Evolutionary conservation across 2,888 invertebrate genomes (phyloP).

Genomic region (Cylloceria caligata): DNA sequence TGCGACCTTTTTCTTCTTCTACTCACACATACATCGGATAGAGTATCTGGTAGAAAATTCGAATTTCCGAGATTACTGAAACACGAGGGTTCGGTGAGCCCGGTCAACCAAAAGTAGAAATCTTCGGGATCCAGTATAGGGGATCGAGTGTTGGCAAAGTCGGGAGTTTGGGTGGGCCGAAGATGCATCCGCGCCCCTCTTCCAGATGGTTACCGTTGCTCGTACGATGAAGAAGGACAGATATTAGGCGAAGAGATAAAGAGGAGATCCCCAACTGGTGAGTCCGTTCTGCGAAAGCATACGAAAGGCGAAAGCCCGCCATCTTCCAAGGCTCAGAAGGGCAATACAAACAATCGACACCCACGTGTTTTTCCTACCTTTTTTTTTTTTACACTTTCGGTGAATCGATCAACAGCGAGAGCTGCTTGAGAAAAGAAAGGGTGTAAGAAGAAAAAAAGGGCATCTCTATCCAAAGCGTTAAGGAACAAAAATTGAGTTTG

Average conservation of each 20-base stretch:
- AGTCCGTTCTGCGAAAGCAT: neutral
- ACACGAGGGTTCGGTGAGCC: neutral
- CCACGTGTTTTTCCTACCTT: neutral
- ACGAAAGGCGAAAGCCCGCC: neutral
- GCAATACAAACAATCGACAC: conserved; percentile 28
- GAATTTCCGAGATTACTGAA: conserved; percentile 5
- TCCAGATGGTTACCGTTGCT: conserved; percentile 21
- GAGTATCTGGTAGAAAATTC: neutral
- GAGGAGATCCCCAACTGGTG: neutral
- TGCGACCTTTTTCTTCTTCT: neutral
- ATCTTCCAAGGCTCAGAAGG: neutral
- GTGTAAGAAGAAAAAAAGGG: no score
- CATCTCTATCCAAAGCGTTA: conserved; percentile 7
- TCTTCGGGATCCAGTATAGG: conserved; percentile 4
- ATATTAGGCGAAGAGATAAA: neutral
- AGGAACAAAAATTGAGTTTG: conserved; percentile 42
- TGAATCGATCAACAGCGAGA: conserved; percentile 13
- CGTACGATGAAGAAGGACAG: neutral
- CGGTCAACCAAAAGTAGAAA: conserved; percentile 30
- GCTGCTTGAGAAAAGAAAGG: conserved; percentile 9
- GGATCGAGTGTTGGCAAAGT: conserved; percentile 22
- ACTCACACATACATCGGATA: neutral
- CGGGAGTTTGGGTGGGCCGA: conserved; percentile 24
- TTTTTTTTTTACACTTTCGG: conserved; percentile 24
- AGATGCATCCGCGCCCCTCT: neutral